Evolutionary conservation across 1,140 invertebrate species (phyloP), one percentile per base, ranked within the genome.

Genomic region (Asobara japonica): DNA sequence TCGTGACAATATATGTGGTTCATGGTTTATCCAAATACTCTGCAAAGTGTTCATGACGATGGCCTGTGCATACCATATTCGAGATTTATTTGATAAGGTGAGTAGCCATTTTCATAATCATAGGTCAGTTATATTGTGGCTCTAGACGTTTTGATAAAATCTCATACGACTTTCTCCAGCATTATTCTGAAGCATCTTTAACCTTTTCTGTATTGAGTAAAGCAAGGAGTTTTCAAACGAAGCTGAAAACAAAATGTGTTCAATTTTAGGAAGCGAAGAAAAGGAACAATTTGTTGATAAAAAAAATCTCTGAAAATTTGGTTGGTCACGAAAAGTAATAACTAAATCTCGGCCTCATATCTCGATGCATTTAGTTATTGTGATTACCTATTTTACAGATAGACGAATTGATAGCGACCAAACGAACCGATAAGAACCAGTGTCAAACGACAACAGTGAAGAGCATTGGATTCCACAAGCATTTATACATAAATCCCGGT

Each of bases 1-100:
- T 80, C 87, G 94, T 48, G 91, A 95, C 83, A 78, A 71, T 0
- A 71, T 79, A 6, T 79, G 78, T 22, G 94, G 94, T 16, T 92
- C 92, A 65, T 94, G 93, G 92, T 94, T 93, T 78, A 92, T 95
- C 65, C 91, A 94, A 79, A 88, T 90, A 66, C 86, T 95, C 60
- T 95, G 94, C 83, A 87, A 92, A 78, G 89, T 92, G 71, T 93
- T 95, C 80, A 93, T 93, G 84, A 88, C 91, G 51, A 83, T 91
- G 77, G 93, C 93, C 7, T 86, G 90, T 76, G 83, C 91, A 75
- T 87, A 85, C 30, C 89, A 93, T 79, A 77, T 95, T 20, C 89
- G 91, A 73, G 89, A 91, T 77, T 89, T 95, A 75, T 86, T 95
- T 45, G 90, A 89, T 22, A 38, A 27, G n/a, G 62, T 31, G 62